phyloP scores from a whole-genome alignment of 2,113 vertebrate species.

The Macroglossus sobrinus region DNA sequence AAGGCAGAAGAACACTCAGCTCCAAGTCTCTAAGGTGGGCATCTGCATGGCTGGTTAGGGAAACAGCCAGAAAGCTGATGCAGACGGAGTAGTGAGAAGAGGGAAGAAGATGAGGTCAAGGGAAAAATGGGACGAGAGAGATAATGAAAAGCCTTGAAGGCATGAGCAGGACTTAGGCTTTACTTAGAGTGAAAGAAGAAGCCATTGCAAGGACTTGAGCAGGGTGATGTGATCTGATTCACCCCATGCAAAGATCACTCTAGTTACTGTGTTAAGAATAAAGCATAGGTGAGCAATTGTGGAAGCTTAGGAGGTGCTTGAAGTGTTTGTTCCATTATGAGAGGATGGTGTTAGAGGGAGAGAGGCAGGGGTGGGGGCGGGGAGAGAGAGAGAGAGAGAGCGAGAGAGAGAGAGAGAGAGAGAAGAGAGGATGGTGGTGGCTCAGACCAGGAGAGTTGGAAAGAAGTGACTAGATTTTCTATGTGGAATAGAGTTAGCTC shows the following conservation, averaged over 20 bases:
- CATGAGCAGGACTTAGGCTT: neutral
- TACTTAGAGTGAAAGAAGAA: neutral
- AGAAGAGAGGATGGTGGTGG: too few relatives aligned
- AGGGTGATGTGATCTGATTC: neutral
- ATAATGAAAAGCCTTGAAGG: neutral
- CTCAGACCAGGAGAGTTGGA: neutral
- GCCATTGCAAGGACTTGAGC: too few relatives aligned
- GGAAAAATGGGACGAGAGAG: neutral
- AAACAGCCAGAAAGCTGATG: neutral
- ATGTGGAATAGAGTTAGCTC: neutral
- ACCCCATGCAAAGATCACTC: neutral
- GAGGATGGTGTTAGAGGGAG: too few relatives aligned
- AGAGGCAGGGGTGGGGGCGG: too few relatives aligned
- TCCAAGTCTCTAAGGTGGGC: neutral
- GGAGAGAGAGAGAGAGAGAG: too few relatives aligned
- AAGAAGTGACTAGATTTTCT: neutral
- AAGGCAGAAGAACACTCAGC: neutral
- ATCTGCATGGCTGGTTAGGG: neutral
- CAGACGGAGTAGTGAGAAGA: neutral
- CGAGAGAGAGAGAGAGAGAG: too few relatives aligned
- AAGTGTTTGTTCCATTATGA: neutral
- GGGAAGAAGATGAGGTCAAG: neutral
- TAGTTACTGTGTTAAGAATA: neutral
- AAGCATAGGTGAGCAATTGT: too few relatives aligned
- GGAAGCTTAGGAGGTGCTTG: neutral